Base-by-base conservation (phyloP, 2,113 vertebrate species). In the Polyodon spathula region DNA sequence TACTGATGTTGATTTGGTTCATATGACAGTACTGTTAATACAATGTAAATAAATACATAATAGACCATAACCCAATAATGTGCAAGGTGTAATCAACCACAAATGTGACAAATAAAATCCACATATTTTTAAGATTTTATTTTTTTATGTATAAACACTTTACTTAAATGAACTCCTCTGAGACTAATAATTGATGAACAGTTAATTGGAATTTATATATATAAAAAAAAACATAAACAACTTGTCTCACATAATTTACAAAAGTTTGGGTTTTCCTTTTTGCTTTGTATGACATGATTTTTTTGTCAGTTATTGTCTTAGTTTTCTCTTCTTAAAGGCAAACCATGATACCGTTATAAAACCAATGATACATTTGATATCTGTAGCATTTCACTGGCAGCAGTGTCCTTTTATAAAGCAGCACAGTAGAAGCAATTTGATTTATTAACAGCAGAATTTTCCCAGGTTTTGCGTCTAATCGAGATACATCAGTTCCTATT, bases 141-240 rank as follows among this genome's bases (percentile, higher is more conserved):
- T 89, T 89, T n/a, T 84, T 92, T 92, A 90, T 82, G 90, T 98
- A 98, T 93, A 98, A 98, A 97, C 94, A 98, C 93, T 97, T 97
- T 97, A 98, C 94, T 96, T 96, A 94, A 97, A 97, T 97, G 95
- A 95, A 93, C 94, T 96, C 91, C 90, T 97, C 92, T 94, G 93
- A 95, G 93, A 93, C 94, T 95, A 97, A 93, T 94, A 94, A 93
- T 85, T 88, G 90, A 94, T 96, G 93, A 91, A 95, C 86, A 90
- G 90, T 93, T 93, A 95, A 92, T 86, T 92, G 92, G 91, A 92
- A 88, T 90, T 90, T 89, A 88, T 89, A 89, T 92, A n/a, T n/a
- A n/a, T 27, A 27, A 27, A 27, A 92, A 92, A 92, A 79, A 92
- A 93, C 87, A 90, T 87, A 92, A 93, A 93, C 90, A 92, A 91